Base-by-base conservation (phyloP, 2,113 vertebrate species). In the Gnathonemus longibarbis region DNA sequence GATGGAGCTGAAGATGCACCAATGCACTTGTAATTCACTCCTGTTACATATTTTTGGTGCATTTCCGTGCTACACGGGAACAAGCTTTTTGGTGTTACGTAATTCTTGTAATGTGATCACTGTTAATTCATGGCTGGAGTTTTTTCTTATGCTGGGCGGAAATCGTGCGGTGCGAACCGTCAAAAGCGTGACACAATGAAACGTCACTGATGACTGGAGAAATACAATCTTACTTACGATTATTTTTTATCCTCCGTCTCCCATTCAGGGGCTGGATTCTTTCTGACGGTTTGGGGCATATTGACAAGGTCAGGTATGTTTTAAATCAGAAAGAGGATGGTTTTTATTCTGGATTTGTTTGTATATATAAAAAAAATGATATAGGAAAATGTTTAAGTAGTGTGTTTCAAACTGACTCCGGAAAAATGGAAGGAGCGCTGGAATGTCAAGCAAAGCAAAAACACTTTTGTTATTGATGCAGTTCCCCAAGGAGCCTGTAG, bases 231-330 rank as follows among this genome's bases (percentile, higher is more conserved):
- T 90, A 42, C 7, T 39, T 35, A 0, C 1, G 19, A 85, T 77
- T 91, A 91, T 92, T 91, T 91, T 91, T 89, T 89, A 86, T 58
- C 11, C 48, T 7, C 84, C 42, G 46, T 80, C 83, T 91, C 88
- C 89, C 27, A 27, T 35, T n/a, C 39, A 62, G 11, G 52, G 86
- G 35, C 87, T 88, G 70, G 89, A 89, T 87, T 31, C 27, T 84
- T 11, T 42, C 66, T 56, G 56, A 91, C 85, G 27, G 42, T 13
- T 58, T 27, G 39, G 11, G 42, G 42, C 31, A 49, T 89, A 6
- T 42, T 89, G 74, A 91, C 56, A 89, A 87, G 39, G 87, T 84
- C 89, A 87, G 39, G 21, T 56, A 84, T 89, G 53, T 62, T 89
- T 50, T 89, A 5, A 46, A 88, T 15, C 39, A 74, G 8, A 85